Evolutionary conservation across 1,140 invertebrate species (phyloP), one percentile per base, ranked within the genome.

Genomic region (Megathymus violae): DNA sequence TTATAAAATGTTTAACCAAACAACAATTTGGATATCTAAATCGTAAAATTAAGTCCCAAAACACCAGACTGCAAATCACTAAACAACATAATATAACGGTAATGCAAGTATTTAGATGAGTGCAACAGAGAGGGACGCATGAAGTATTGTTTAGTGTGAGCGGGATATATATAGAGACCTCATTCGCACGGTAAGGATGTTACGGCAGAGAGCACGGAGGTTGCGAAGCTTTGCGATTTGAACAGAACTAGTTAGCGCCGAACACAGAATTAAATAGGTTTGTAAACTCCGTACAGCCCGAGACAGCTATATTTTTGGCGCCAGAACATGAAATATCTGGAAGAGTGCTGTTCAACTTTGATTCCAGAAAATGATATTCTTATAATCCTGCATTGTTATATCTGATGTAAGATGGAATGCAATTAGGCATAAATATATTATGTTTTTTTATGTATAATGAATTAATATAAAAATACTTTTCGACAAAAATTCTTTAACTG

Each of bases 101-200:
- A 16, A 15, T 14, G 41, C 41, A 44, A 19, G 16, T 19, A 44
- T 16, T 15, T 16, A 16, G 15, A 41, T 19, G 15, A 19, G 16
- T 44, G 41, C 16, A 16, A 44, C 16, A 14, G 41, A 44, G 41
- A 44, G 16, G n/a, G 15, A 16, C n/a, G 11, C 3, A 44, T 44
- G 2, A 13, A n/a, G 7, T n/a, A 19, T 19, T 17, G 16, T 19
- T 44, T 19, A 1, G 47, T 50, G 47, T 14, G 9, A 50, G 27
- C 14, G 7, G 31, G 47, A 50, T 14, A 34, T 25, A 16, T 7
- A 31, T n/a, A 50, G n/a, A 51, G 48, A 51, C 48, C 48, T 51
- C 48, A 51, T 51, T 51, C 48, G 48, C 48, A 51, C 48, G 48
- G 48, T 51, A 11, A 51, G 31, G 48, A 51, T 51, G 31, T 51